Conservation (phyloP, 2,113 vertebrate species). For the Chiloscyllium plagiosum region DNA sequence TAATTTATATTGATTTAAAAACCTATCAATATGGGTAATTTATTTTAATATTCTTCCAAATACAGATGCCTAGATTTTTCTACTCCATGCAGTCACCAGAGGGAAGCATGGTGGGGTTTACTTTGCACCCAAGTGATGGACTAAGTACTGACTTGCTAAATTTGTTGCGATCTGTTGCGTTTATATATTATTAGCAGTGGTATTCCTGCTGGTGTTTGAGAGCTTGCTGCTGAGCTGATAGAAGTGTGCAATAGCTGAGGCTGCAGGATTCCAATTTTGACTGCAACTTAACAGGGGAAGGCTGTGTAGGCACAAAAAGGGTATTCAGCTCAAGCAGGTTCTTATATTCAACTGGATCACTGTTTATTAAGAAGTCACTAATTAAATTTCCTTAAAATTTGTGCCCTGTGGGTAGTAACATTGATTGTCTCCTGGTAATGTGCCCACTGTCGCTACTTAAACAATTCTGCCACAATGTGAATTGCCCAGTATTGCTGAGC, state of each 20-base stretch:
- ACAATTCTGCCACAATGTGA: neutral
- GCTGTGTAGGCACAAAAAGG: no score
- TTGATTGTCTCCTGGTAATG: neutral
- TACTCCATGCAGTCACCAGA: neutral
- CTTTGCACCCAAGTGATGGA: neutral
- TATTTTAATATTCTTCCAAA: neutral
- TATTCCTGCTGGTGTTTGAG: neutral
- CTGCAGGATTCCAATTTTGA: neutral
- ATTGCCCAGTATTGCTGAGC: neutral
- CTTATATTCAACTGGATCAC: neutral
- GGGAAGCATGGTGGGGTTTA: neutral
- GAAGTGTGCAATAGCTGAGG: neutral
- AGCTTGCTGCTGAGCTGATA: neutral
- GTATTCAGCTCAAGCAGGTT: neutral
- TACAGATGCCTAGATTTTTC: neutral
- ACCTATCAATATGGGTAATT: neutral
- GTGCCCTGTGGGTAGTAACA: neutral
- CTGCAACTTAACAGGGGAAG: neutral
- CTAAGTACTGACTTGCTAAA: no score
- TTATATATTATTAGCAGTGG: neutral
- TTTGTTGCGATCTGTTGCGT: neutral
- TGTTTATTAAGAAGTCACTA: neutral
- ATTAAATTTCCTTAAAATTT: neutral
- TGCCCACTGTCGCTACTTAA: neutral
- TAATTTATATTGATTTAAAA: constrained; percentile 12